phyloP scores from a whole-genome alignment of 2,888 invertebrate species.

The Diabrotica balteata region DNA sequence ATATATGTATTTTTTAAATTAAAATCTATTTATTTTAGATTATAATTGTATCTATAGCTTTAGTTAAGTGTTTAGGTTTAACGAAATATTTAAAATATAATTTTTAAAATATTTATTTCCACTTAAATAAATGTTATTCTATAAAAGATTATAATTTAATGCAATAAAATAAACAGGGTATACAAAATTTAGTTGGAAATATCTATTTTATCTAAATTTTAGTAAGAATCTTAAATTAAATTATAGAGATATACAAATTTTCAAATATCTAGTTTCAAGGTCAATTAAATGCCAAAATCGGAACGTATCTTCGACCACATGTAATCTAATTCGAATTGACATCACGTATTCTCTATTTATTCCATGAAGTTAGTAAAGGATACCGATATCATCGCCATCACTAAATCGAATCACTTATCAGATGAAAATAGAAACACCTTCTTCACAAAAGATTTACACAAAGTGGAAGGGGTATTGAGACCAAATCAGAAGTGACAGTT shows the following conservation, averaged over 20 bases:
- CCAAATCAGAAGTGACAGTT: conserved; percentile 18
- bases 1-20: too few relatives aligned
- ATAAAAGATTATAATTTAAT: too few relatives aligned
- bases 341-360: conserved; percentile 4
- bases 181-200: too few relatives aligned
- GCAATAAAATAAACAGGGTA: too few relatives aligned
- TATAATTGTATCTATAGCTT: too few relatives aligned
- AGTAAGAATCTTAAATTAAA: neutral
- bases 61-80: too few relatives aligned
- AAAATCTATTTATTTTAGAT: too few relatives aligned
- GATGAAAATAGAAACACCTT: conserved; percentile 16
- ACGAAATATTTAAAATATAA: too few relatives aligned
- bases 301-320: neutral
- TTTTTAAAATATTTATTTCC: too few relatives aligned
- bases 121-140: too few relatives aligned
- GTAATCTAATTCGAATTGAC: conserved; percentile 4
- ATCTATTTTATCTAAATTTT: neutral
- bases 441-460: conserved; percentile 26
- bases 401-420: conserved; percentile 13
- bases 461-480: conserved; percentile 15
- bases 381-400: neutral
- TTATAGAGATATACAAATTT: neutral
- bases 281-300: conserved; percentile 6
- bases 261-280: conserved; percentile 1
- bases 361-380: conserved; percentile 1